A percentile compares a stretch with the other conserved stretches of the same genome.
Conservation (phyloP, 2,797 vertebrate genomes). For the Hippoglossus hippoglossus region DNA sequence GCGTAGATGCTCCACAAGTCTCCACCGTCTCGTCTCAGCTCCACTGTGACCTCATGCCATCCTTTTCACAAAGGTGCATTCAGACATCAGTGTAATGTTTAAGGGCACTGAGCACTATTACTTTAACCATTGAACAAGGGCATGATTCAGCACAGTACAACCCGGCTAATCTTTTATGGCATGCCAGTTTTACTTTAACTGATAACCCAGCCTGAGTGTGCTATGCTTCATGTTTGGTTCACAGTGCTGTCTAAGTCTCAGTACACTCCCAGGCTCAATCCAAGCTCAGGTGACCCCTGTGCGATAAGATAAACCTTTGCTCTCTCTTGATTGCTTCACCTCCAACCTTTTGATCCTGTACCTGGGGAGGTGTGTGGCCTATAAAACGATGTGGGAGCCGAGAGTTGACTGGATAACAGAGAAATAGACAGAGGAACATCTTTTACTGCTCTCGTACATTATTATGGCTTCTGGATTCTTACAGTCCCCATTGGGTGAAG, state of each 20-base stretch:
- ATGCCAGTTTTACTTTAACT: conserved; percentile 63
- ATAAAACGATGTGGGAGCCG: conserved; percentile 26
- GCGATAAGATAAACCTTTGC: conserved; percentile 64
- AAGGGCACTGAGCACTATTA: not conserved
- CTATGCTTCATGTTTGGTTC: not conserved
- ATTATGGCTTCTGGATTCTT: conserved; percentile 68
- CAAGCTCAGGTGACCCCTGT: conserved; percentile 33
- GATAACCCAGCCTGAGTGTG: conserved; percentile 56
- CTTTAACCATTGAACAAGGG: conserved; percentile 31
- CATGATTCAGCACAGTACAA: conserved; percentile 61
- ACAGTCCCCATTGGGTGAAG: conserved; percentile 59
- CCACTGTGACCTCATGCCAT: conserved; percentile 12
- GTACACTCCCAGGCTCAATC: conserved; percentile 13
- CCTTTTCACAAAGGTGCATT: conserved; percentile 18
- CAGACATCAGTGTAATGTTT: conserved; percentile 9
- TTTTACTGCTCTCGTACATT: not conserved
- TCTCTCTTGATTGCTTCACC: conserved; percentile 43
- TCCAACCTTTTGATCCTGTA: conserved; percentile 51
- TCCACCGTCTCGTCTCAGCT: conserved; percentile 1
- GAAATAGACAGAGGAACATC: conserved; percentile 6
- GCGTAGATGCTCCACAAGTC: conserved; percentile 5
- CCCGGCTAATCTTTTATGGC: conserved; percentile 71
- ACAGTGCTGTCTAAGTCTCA: conserved; percentile 4
- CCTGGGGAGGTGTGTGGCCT: conserved; percentile 32
- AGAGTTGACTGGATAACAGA: conserved; percentile 23